Conservation (phyloP, 2,888 invertebrate genomes). For the Tipula confusa region DNA sequence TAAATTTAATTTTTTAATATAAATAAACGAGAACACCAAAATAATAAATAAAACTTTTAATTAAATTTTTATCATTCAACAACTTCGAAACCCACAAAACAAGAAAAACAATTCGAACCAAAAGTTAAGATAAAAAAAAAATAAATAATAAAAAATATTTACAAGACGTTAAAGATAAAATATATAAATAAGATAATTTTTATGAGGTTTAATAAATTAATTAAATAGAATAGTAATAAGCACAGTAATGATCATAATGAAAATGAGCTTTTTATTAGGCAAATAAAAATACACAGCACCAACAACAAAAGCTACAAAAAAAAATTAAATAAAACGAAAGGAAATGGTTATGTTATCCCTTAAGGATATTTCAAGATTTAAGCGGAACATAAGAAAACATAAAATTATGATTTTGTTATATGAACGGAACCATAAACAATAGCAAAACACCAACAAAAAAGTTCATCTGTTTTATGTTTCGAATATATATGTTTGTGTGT, state of each 20-base stretch:
- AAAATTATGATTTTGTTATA: background rate
- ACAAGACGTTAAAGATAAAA: constrained; percentile 4
- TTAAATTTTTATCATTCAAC: background rate
- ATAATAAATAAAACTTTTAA: background rate
- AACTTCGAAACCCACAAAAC: background rate
- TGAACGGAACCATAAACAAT: background rate
- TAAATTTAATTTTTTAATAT: background rate
- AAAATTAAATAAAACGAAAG: no score
- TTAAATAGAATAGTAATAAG: constrained; percentile 13
- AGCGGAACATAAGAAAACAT: background rate
- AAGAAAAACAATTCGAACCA: background rate
- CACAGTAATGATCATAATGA: constrained; percentile 3
- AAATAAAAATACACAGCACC: background rate
- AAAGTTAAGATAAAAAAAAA: background rate
- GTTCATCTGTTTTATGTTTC: background rate
- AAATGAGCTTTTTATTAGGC: background rate
- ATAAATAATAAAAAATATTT: background rate
- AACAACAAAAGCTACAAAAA: no score
- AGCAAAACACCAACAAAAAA: background rate
- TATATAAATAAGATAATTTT: background rate
- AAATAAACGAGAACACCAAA: background rate
- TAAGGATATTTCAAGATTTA: constrained; percentile 3
- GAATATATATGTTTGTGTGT: background rate
- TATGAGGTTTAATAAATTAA: constrained; percentile 3
- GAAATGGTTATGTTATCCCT: background rate